Percentiles rank a stretch among this genome's conserved stretches.
These are phyloP conservation scores for Pogonomyrmex barbatus DNA, from an alignment of 1,140 invertebrate genomes.

Conservation along the genomic window DNA sequence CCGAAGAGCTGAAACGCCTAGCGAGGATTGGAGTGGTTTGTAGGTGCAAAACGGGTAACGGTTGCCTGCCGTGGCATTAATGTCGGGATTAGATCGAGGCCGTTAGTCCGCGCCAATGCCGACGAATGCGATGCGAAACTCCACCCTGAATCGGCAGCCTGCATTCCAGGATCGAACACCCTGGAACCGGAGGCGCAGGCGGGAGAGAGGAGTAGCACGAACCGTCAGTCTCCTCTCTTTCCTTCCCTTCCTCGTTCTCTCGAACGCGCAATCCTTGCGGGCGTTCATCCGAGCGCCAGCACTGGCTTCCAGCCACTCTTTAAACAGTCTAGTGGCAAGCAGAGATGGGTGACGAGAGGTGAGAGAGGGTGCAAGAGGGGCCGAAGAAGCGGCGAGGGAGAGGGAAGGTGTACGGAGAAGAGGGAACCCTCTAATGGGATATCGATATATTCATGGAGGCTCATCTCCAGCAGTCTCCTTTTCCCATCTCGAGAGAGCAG, in stretches of 20 bases:
- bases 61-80: conserved; percentile 80
- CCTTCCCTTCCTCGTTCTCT: conserved; percentile 3
- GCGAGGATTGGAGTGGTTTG: conserved; percentile 41
- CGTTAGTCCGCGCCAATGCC: conserved; percentile 62
- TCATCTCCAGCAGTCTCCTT: conserved; percentile 74
- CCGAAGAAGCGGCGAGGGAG: not conserved
- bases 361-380: not conserved
- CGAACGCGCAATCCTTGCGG: conserved; percentile 24
- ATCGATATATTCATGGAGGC: conserved; percentile 83
- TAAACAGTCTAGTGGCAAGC: conserved; percentile 75
- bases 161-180: conserved; percentile 52
- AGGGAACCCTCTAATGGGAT: conserved; percentile 79
- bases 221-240: not conserved
- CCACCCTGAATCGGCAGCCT: conserved; percentile 38
- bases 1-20: conserved; percentile 23
- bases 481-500: conserved; percentile 68
- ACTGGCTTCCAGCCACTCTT: conserved; percentile 75
- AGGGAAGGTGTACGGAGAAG: conserved; percentile 1
- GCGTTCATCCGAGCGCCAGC: conserved; percentile 31
- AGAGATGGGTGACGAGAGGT: conserved; percentile 21
- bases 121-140: conserved; percentile 51
- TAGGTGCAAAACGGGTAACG: conserved; percentile 73
- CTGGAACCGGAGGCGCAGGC: conserved; percentile 35
- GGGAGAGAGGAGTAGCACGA: not conserved
- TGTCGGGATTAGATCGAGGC: conserved; percentile 76